Conservation (phyloP, 2,888 invertebrate species). For the Scrobipalpa costella region DNA sequence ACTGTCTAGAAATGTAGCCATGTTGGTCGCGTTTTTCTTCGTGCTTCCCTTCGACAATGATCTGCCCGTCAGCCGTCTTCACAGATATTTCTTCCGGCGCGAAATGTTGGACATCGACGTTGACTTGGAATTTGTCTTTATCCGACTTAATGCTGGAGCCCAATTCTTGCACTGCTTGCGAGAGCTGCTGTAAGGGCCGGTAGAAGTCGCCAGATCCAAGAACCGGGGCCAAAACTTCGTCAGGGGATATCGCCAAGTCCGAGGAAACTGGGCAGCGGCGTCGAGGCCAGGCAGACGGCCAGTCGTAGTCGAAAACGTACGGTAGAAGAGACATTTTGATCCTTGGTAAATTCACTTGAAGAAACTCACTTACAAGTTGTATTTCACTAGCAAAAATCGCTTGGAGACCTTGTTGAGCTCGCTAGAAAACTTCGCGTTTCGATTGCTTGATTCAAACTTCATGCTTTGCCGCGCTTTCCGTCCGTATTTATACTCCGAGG, state of each 20-base stretch:
- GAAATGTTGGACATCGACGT: slow-evolving; percentile 87
- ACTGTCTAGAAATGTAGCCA: slow-evolving; percentile 86
- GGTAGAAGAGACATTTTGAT: slow-evolving; percentile 42
- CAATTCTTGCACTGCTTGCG: slow-evolving; percentile 63
- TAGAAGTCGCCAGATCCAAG: slow-evolving; percentile 53
- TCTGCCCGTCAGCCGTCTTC: slow-evolving; percentile 84
- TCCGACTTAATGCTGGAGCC: slow-evolving; percentile 74
- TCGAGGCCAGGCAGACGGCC: slow-evolving; percentile 32
- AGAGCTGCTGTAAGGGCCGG: slow-evolving; percentile 60
- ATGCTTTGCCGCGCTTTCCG: not conserved
- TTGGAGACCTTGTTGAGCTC: slow-evolving; percentile 9
- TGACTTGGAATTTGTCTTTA: slow-evolving; percentile 82
- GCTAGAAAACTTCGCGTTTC: slow-evolving; percentile 7
- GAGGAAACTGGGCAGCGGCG: slow-evolving; percentile 32
- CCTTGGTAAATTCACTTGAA: slow-evolving; percentile 28
- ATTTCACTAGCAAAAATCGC: not conserved
- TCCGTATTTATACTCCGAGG: slow-evolving; percentile 18
- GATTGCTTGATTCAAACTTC: slow-evolving; percentile 19
- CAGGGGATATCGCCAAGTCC: slow-evolving; percentile 64
- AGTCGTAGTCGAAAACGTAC: slow-evolving; percentile 41
- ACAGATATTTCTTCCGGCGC: slow-evolving; percentile 87
- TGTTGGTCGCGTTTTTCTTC: slow-evolving; percentile 87
- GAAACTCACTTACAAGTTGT: not conserved
- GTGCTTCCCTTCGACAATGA: slow-evolving; percentile 88
- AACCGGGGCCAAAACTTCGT: slow-evolving; percentile 55